Percentiles rank a stretch among this genome's conserved stretches.
Conservation (phyloP, 2,113 vertebrate species). For the Isurus oxyrinchus region DNA sequence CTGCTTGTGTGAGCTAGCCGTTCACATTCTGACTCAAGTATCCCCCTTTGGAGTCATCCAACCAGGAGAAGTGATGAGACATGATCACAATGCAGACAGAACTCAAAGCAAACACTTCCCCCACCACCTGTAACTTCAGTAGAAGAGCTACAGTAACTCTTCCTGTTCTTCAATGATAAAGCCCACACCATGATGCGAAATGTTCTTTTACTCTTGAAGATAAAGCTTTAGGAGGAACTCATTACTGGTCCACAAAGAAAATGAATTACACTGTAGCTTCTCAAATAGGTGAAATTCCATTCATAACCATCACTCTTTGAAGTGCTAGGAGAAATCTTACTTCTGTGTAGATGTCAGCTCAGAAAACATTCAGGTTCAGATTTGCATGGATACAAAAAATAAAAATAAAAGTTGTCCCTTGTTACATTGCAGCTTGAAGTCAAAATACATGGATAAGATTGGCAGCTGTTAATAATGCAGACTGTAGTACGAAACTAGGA, state of each 20-base stretch:
- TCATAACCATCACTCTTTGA: neutral
- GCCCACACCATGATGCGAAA: neutral
- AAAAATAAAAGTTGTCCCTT: neutral
- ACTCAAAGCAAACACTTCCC: neutral
- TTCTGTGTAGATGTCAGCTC: slow-evolving; percentile 7
- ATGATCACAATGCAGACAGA: neutral
- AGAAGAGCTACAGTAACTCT: neutral
- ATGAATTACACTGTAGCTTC: neutral
- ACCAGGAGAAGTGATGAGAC: neutral
- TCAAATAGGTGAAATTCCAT: neutral
- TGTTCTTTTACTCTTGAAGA: neutral
- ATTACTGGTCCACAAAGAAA: neutral
- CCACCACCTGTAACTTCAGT: too few relatives aligned
- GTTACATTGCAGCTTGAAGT: neutral
- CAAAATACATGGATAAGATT: neutral
- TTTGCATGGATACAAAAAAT: neutral
- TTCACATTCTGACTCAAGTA: neutral
- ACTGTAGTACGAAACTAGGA: neutral
- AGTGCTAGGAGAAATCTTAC: neutral
- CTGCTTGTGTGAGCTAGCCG: neutral
- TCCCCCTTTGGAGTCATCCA: neutral
- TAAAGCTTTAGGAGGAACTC: neutral
- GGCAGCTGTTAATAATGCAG: neutral
- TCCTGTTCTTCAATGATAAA: neutral
- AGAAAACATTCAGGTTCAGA: neutral